Conservation (phyloP, 2,888 invertebrate genomes). For the Hetaerina titia region DNA sequence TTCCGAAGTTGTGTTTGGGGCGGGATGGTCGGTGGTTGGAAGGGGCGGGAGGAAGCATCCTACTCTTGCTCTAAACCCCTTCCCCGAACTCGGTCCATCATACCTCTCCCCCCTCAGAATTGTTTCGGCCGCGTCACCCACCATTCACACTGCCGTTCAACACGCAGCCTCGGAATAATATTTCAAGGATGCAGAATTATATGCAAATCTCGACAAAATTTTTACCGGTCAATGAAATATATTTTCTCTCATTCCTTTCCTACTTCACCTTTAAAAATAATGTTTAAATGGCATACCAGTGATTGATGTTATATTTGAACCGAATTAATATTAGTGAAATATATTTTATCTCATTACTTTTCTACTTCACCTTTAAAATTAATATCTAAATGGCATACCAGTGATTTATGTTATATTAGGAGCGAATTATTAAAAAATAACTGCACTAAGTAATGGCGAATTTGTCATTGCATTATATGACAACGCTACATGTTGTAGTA, state of each 20-base stretch:
- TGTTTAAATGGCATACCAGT: too few species aligned
- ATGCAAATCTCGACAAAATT: neutral
- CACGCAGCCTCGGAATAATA: neutral
- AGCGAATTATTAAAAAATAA: too few species aligned
- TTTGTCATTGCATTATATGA: too few species aligned
- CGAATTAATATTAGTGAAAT: too few species aligned
- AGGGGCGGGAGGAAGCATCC: neutral
- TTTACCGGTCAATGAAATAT: neutral
- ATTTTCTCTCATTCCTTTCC: neutral
- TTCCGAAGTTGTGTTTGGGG: neutral
- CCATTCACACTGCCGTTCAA: neutral
- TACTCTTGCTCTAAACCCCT: too few species aligned
- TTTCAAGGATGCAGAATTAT: neutral
- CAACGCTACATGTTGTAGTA: too few species aligned
- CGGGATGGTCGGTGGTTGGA: neutral
- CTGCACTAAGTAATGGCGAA: too few species aligned
- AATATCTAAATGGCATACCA: too few species aligned
- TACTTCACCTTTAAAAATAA: too few species aligned
- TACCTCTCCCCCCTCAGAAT: neutral
- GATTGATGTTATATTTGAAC: too few species aligned
- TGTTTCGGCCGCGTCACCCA: neutral
- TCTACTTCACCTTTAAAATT: too few species aligned
- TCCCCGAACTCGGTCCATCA: neutral
- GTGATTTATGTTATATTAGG: too few species aligned
- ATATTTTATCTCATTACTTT: neutral